Conservation (phyloP, 2,113 vertebrate species). For the Phylloscopus whistleri region DNA sequence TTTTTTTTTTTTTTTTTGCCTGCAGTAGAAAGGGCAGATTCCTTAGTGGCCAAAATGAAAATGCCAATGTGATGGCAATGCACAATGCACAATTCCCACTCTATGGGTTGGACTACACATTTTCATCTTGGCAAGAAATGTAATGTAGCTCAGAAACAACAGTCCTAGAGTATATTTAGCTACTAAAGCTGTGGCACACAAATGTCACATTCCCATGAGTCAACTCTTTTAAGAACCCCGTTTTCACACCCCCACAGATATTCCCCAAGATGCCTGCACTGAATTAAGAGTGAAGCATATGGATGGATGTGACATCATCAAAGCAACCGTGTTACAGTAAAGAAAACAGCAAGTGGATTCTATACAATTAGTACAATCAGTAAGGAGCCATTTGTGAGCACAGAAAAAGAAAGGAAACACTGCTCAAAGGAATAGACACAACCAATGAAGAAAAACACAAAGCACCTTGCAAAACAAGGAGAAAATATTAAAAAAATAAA, state of each 20-base stretch:
- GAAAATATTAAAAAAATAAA: slow-evolving; percentile 58
- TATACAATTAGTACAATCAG: slow-evolving; percentile 60
- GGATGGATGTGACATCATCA: slow-evolving; percentile 76
- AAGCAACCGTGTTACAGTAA: slow-evolving; percentile 59
- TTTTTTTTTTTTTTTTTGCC: neutral
- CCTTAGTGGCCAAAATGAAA: slow-evolving; percentile 29
- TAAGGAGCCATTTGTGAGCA: slow-evolving; percentile 30
- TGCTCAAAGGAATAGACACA: slow-evolving; percentile 57
- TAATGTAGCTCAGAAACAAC: slow-evolving; percentile 55
- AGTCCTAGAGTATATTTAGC: slow-evolving; percentile 93
- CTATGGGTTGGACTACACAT: slow-evolving; percentile 24
- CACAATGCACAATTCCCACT: slow-evolving; percentile 17
- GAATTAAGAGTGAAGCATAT: slow-evolving; percentile 69
- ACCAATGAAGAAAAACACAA: slow-evolving; percentile 69
- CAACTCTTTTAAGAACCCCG: slow-evolving; percentile 61
- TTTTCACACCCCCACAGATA: slow-evolving; percentile 55
- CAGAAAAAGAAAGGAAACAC: slow-evolving; percentile 66
- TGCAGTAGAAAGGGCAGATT: neutral
- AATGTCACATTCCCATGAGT: slow-evolving; percentile 81
- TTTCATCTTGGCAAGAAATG: slow-evolving; percentile 66
- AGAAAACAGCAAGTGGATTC: slow-evolving; percentile 63
- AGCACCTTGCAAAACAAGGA: slow-evolving; percentile 71
- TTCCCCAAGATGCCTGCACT: slow-evolving; percentile 58
- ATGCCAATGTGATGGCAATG: neutral
- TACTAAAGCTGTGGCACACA: slow-evolving; percentile 77